Evolutionary conservation across 2,888 invertebrate species (phyloP), one percentile per base, ranked within the genome.

Genomic region (Dynastes grantii): DNA sequence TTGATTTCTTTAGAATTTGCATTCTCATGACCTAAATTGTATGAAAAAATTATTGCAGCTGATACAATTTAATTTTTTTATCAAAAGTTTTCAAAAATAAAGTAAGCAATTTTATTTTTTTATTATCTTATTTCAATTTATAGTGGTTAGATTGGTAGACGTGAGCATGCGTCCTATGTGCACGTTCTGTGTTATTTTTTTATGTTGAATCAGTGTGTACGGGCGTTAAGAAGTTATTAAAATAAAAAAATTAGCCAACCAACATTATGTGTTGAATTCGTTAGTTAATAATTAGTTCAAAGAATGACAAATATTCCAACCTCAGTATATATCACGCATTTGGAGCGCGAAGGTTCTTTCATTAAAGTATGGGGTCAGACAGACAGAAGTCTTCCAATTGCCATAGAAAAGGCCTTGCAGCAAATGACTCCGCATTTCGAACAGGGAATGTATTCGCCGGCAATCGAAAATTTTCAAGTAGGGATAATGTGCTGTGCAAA

Each of bases 301-400:
- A 76, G 13, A 51, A 71, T 68, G 79, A 71, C 76, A 64, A 79
- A 37, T 67, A 49, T 70, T 45, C 49, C 75, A 40, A 79, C 82
- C 53, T 77, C 78, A n/a, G 80, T 87, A 68, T 88, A 85, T 78
- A 91, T 94, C 84, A 94, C 94, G 80, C 92, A 92, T 88, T 91
- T 95, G 81, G 94, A 94, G 85, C 91, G 92, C 73, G 92, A 93
- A 80, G 93, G 93, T 45, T 92, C 92, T 78, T 93, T 93, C 85
- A 88, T 95, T 79, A 93, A 92, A 89, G 90, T 95, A 85, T 94
- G 92, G 90, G 95, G 94, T 40, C 95, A 95, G 87, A 88, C 90
- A 0, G 92, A 93, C 84, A 91, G 92, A 83, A 89, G 90, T 80
- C 87, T 91, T 63, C 90, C 92, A 0, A 85, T 91, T 76, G 90